A percentile compares a stretch with the other conserved stretches of the same genome.
These are phyloP conservation scores for Drosophila rufa DNA, from an alignment of 1,140 invertebrate species.

Conservation along the genomic window DNA sequence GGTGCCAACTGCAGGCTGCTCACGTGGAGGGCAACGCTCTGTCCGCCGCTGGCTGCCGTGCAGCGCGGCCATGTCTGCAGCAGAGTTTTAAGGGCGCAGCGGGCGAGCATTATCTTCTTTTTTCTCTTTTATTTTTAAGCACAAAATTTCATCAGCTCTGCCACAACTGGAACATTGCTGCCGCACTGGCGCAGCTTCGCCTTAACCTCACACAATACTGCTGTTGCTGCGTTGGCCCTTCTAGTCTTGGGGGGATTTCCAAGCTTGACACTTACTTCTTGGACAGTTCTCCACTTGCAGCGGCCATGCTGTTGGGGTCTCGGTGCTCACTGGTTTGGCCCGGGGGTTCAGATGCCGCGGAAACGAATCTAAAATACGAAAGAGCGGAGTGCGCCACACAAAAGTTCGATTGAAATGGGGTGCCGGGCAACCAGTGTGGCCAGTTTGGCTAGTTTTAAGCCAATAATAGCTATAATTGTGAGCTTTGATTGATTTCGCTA, in stretches of 20 bases:
- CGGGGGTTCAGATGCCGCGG: conserved; percentile 4
- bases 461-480: not conserved
- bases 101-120: conserved; percentile 37
- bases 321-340: conserved; percentile 16
- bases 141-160: conserved; percentile 9
- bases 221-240: conserved; percentile 7
- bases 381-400: conserved; percentile 41
- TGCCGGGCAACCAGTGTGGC: conserved; percentile 9
- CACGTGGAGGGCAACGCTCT: conserved; percentile 42
- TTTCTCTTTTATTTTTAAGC: not conserved
- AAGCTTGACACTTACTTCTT: conserved; percentile 75
- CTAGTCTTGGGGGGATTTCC: not conserved
- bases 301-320: conserved; percentile 58
- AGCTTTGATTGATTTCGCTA: not conserved
- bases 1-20: conserved; percentile 51
- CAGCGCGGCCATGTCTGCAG: not conserved
- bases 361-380: conserved; percentile 37
- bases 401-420: conserved; percentile 24
- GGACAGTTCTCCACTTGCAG: conserved; percentile 79
- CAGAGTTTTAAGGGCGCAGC: conserved; percentile 30
- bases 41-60: not conserved
- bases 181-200: conserved; percentile 44
- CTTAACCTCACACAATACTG: conserved; percentile 63
- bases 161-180: conserved; percentile 6
- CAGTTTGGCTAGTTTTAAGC: not conserved